Base-by-base conservation (phyloP, 2,113 vertebrate genomes). In the Myiagra hebetior region DNA sequence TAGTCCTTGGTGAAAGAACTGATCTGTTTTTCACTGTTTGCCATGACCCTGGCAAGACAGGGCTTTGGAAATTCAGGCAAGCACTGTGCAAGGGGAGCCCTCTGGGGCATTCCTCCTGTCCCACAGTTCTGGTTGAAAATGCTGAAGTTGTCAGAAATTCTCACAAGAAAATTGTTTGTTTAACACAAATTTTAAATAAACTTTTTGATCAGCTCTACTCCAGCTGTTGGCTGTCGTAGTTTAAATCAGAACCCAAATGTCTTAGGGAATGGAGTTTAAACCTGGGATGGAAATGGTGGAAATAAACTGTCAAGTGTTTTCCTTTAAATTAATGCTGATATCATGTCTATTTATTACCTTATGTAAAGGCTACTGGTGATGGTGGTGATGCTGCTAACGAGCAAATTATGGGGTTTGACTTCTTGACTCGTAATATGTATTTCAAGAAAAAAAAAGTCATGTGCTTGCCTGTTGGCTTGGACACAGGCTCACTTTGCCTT, bases 21-120 rank as follows among this genome's bases (percentile, higher is more conserved):
- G 44, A 28, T 64, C 14, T 85, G 20, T 21, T 85, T 84, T 57
- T 64, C 6, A 1, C 26, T 44, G 10, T 74, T 52, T 75, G 33
- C 20, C 7, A 9, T 42, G 27, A 37, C 27, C 7, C 24, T 78
- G 35, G 4, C 0, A 2, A 84, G 69, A 13, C 28, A 49, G 28
- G 33, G 17, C 17, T 87, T 1, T 81, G 0, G 0, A 64, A 79
- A 62, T 69, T 33, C 7, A 37, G 37, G 50, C 7, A 24, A 74
- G 21, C 0, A 3, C 37, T 3, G 1, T 6, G 18, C 15, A 23
- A 23, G 0, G 1, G 30, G 27, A 95, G 18, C 16, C 24, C 20
- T 31, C n/a, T 46, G 59, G 70, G 60, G 4, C 13, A 9, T 18
- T 49, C 20, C 7, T 76, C 12, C 37, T 57, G 12, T 57, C 59